Evolutionary conservation across 2,113 vertebrate genomes (phyloP), one percentile per base, ranked within the genome.

Genomic region (Pollimyrus isidori): DNA sequence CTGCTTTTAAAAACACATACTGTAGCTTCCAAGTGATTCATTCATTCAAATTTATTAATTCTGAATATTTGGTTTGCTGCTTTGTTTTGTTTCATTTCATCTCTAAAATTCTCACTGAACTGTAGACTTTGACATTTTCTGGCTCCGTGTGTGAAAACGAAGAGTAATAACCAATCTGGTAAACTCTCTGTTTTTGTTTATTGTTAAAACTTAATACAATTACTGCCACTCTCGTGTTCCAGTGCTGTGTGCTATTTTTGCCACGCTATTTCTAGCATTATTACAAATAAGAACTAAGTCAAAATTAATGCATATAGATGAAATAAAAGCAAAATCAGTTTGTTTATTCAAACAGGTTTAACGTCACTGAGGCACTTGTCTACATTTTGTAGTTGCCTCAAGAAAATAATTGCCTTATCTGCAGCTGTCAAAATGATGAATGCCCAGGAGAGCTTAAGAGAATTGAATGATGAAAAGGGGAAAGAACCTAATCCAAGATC

Each of bases 381-480:
- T 95, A 95, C 94, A 94, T 94, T 95, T 94, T 95, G 94, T 95
- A 94, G 94, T 94, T 93, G 94, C 95, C 94, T 89, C 92, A 90
- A 93, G 94, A 95, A 95, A 95, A 95, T 95, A 95, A 95, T 95
- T 95, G 94, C 95, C 94, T 94, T 95, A 95, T 95, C 95, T 95
- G 94, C 95, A 95, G 94, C 95, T 95, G 95, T 95, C 95, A 95
- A 93, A 94, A 95, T 95, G 95, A 95, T 95, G 94, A 95, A 95
- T 95, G 95, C 94, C 93, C 93, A 19, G 21, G 93, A 95, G 94
- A 94, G 92, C 92, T 90, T 82, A 92, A 62, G 53, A 93, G 93
- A 95, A 95, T 94, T 94, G 95, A 95, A 94, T 94, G 94, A 95
- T 95, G 94, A 93, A 95, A 95, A 95, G 92, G 93, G 93, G 95